Evolutionary conservation across 2,797 vertebrate genomes (phyloP).

Genomic region (Distichodus sexfasciatus): DNA sequence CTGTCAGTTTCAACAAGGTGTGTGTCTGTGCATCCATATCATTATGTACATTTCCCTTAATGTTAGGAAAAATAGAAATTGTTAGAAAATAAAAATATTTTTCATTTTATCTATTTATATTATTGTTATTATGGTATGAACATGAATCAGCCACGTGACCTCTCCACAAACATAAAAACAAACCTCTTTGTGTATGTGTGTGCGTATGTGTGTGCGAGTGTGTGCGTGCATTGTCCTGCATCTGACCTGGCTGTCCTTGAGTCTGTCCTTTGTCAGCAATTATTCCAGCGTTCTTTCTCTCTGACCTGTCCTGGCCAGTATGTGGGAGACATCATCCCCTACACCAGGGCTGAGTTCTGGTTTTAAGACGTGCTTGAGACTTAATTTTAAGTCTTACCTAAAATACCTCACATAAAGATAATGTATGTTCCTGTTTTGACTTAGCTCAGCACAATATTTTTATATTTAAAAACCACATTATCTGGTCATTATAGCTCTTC

Average conservation of each 20-base stretch:
- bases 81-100: too few species aligned
- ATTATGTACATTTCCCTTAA: too few species aligned
- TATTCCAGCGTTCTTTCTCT: background rate
- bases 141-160: too few species aligned
- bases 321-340: conserved; percentile 6
- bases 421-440: background rate
- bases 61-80: too few species aligned
- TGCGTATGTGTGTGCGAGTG: background rate
- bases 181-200: background rate
- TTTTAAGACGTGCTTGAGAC: conserved; percentile 2
- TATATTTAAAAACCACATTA: background rate
- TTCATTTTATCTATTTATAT: too few species aligned
- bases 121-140: background rate
- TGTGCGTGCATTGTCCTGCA: background rate
- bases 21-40: too few species aligned
- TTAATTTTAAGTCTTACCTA: background rate
- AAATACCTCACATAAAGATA: background rate
- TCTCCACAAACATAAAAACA: too few species aligned
- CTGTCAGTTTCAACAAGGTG: too few species aligned
- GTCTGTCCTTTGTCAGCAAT: conserved; percentile 25
- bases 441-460: background rate
- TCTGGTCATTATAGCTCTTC: too few species aligned
- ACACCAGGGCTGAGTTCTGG: background rate
- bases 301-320: background rate
- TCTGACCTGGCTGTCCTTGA: background rate